Evolutionary conservation across 2,888 invertebrate genomes (phyloP), one percentile per base, ranked within the genome.

Genomic region (Apotomis betuletana): DNA sequence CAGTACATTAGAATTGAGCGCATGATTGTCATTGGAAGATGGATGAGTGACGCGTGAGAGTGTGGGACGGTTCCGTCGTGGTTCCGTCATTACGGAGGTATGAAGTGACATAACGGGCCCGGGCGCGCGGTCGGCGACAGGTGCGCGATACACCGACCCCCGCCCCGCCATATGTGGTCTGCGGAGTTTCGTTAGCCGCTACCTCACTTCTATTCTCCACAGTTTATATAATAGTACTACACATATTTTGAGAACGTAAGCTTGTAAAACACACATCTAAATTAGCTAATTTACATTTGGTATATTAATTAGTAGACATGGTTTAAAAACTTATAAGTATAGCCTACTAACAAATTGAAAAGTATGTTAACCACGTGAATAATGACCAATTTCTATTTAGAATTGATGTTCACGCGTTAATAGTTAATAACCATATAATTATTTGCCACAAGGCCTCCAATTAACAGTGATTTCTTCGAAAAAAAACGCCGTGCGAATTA

Each of bases 11-110:
- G 87, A 85, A 82, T 85, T 85, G 84, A 84, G 78, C 77, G 80
- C 80, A 84, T 81, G 82, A 79, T 58, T 70, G 65, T 49, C 65
- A 69, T 77, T 79, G 80, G 64, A 75, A 74, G 75, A 85, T 89
- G 86, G 87, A 89, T 89, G 87, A 79, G 78, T 80, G 82, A 83
- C 78, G 85, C 90, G 90, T 90, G 90, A 88, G 90, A 90, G 85
- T 85, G 87, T 87, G 84, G 85, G 86, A 84, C 83, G 81, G 78
- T 44, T 46, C 57, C 62, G 72, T 63, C 72, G 68, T 72, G 81
- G 78, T 44, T 46, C 57, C 62, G 72, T 63, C 72, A 72, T 72
- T 72, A 72, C 72, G 27, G 58, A 61, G 71, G 61, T 62, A 58
- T 63, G 67, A 67, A 72, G 63, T 77, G 75, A 77, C 76, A 76